phyloP scores from a whole-genome alignment of 2,888 invertebrate genomes.

The Stenotaenia linearis region DNA sequence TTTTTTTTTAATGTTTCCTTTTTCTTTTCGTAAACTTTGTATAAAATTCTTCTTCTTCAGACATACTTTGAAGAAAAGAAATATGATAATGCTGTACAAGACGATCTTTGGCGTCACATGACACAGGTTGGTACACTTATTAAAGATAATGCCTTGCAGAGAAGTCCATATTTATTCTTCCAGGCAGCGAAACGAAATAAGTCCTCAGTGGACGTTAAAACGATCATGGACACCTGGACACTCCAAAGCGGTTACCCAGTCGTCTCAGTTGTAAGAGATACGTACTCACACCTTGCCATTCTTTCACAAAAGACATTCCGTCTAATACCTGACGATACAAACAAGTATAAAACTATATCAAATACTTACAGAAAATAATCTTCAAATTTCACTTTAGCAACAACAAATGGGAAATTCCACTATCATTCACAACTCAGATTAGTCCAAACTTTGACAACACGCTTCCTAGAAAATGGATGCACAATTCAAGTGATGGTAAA shows the following conservation, averaged over 20 bases:
- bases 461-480: slow-evolving; percentile 17
- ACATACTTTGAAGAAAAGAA: slow-evolving; percentile 46
- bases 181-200: slow-evolving; percentile 38
- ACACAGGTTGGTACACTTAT: slow-evolving; percentile 53
- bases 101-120: slow-evolving; percentile 71
- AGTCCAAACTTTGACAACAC: slow-evolving; percentile 30
- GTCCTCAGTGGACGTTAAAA: slow-evolving; percentile 41
- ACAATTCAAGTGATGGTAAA: too few species aligned
- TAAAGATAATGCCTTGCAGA: neutral
- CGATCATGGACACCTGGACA: slow-evolving; percentile 74
- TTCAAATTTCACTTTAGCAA: too few species aligned
- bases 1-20: too few species aligned
- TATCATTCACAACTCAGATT: slow-evolving; percentile 34
- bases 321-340: neutral
- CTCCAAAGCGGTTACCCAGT: slow-evolving; percentile 71
- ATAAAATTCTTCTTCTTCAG: slow-evolving; percentile 36
- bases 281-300: slow-evolving; percentile 44
- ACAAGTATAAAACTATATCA: neutral
- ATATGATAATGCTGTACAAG: slow-evolving; percentile 68
- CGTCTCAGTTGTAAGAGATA: slow-evolving; percentile 60
- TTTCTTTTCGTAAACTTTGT: too few species aligned
- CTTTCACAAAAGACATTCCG: neutral
- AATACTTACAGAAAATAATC: too few species aligned
- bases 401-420: slow-evolving; percentile 34
- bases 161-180: neutral